Evolutionary conservation across 64 coral and sea anemone genomes (phyloP), one percentile per base, ranked within the genome.

Genomic region (Montipora cactus): DNA sequence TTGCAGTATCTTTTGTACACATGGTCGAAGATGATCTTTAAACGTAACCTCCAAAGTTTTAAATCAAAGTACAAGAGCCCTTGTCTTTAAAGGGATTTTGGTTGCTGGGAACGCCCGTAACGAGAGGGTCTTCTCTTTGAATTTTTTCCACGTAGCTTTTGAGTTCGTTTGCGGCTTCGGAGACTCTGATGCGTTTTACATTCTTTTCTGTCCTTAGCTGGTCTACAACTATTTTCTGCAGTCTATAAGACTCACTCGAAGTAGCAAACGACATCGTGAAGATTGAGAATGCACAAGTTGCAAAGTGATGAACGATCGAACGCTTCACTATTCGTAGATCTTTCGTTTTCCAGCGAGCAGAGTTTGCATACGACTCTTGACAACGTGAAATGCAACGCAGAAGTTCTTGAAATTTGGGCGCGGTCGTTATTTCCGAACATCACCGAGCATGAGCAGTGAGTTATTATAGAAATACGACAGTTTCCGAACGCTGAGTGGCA

Each of bases 151-250:
- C 72, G 59, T 77, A 89, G 72, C 15, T 89, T 79, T 77, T 89
- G 10, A 89, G 87, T 89, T 89, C 87, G 76, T 77, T 79, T 77
- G 87, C 72, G 9, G 87, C 76, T 59, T 89, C 72, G 7, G 87
- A 89, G 21, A 89, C 87, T 75, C 77, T 89, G 6, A 89, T 89
- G 87, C 87, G 87, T 9, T 37, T 77, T 7, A 89, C 87, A 3
- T 89, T 89, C 76, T 74, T 70, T 89, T 89, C 87, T 79, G 23
- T 79, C 21, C 73, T 89, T 55, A 89, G 87, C 48, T 89, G 87
- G 20, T 89, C 87, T 51, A 89, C 87, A 12, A 74, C 71, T n/a
- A 79, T 66, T 79, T 71, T 89, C 59, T 89, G 87, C n/a, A 86
- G 62, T 72, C 82, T 71, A 64, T 71, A 68, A 48, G 82, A 21